Conservation (phyloP, 2,888 invertebrate genomes). For the Lepidocyrtinus sp. region DNA sequence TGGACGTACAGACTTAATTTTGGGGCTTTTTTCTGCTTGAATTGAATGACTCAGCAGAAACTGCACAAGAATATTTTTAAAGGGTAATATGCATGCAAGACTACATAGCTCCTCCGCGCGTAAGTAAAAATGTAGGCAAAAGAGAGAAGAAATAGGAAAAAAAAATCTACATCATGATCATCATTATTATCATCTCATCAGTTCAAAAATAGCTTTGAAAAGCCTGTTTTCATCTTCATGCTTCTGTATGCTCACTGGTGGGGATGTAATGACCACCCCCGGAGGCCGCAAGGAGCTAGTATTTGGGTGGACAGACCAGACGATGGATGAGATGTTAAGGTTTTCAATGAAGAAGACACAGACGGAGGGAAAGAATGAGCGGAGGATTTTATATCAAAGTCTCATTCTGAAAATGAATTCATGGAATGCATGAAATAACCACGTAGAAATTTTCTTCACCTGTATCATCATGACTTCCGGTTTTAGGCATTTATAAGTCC, state of each 20-base stretch:
- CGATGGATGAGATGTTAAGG: background rate
- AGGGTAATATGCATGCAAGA: slow-evolving; percentile 10
- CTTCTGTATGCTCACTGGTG: slow-evolving; percentile 41
- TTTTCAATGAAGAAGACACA: slow-evolving; percentile 1
- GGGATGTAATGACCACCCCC: slow-evolving; percentile 58
- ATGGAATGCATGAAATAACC: slow-evolving; percentile 17
- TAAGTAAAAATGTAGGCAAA: background rate
- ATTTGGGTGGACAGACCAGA: background rate
- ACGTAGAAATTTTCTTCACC: slow-evolving; percentile 11
- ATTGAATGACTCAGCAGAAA: slow-evolving; percentile 54
- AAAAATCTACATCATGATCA: slow-evolving; percentile 11
- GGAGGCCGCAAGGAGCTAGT: slow-evolving; percentile 12
- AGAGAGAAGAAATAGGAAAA: slow-evolving; percentile 2
- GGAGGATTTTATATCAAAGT: background rate
- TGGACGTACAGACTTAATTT: slow-evolving; percentile 18
- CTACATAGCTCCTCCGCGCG: background rate
- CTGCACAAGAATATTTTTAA: slow-evolving; percentile 1
- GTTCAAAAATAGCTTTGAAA: slow-evolving; percentile 18
- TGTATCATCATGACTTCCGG: slow-evolving; percentile 60
- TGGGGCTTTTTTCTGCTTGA: slow-evolving; percentile 33
- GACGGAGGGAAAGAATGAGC: background rate
- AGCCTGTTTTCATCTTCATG: background rate
- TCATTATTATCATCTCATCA: slow-evolving; percentile 18
- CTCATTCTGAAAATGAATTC: background rate
- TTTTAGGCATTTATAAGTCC: no score